Conservation (phyloP, 2,797 vertebrate species). For the Parauchenoglanis punctatus region DNA sequence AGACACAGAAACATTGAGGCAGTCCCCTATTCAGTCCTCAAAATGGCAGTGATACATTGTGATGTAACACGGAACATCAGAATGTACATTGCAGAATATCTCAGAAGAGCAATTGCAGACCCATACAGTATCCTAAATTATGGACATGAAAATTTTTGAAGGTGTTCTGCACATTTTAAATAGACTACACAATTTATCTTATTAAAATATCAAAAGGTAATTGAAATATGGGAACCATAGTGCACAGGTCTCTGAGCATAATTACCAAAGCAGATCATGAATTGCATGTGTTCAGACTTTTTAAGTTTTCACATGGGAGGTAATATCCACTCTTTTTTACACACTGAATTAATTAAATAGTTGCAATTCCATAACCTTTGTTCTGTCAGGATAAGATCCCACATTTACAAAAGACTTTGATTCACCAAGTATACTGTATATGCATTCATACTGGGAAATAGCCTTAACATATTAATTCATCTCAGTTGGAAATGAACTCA, state of each 20-base stretch:
- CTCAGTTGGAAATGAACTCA: slow-evolving; percentile 29
- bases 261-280: slow-evolving; percentile 70
- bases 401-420: slow-evolving; percentile 67
- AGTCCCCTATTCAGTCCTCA: no score
- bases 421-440: slow-evolving; percentile 57
- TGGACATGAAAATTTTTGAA: background rate
- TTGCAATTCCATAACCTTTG: slow-evolving; percentile 67
- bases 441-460: slow-evolving; percentile 55
- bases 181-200: slow-evolving; percentile 60
- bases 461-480: slow-evolving; percentile 59
- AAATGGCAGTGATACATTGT: no score
- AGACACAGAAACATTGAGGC: no score
- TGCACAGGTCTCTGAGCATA: slow-evolving; percentile 67
- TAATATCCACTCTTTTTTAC: slow-evolving; percentile 59
- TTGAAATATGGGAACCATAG: slow-evolving; percentile 72
- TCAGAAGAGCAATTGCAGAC: background rate
- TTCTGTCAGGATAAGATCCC: slow-evolving; percentile 59
- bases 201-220: slow-evolving; percentile 75
- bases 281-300: slow-evolving; percentile 68
- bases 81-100: background rate
- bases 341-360: slow-evolving; percentile 67
- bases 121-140: background rate
- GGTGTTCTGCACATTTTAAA: slow-evolving; percentile 43
- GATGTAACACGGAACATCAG: no score
- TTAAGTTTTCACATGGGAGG: slow-evolving; percentile 54